Conservation (phyloP, 37 sponge, comb jelly and placozoan genomes). For the Oscarella lobularis region DNA sequence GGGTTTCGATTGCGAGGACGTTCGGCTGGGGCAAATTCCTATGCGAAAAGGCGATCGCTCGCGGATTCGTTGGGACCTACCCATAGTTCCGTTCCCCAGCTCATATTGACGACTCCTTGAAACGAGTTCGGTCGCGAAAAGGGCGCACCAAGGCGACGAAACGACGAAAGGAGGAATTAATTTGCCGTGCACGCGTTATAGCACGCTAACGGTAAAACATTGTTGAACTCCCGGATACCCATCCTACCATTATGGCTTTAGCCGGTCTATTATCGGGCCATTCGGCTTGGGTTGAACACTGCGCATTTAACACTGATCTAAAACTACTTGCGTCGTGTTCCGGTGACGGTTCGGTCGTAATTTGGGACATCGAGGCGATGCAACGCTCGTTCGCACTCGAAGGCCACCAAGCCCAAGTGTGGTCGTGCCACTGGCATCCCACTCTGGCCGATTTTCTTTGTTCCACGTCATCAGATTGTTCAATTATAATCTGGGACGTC, state of each 20-base stretch:
- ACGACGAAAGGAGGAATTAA: too few species aligned
- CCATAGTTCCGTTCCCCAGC: conserved; percentile 63
- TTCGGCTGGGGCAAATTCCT: too few species aligned
- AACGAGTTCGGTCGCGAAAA: too few species aligned
- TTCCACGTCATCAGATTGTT: background rate
- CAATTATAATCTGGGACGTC: background rate
- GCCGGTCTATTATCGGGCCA: background rate
- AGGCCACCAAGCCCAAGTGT: background rate
- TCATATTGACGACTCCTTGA: conserved; percentile 34
- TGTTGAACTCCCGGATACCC: too few species aligned
- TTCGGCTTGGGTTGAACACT: background rate
- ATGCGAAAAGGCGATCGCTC: too few species aligned
- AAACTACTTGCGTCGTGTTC: background rate
- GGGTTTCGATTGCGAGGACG: too few species aligned
- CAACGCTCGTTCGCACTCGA: background rate
- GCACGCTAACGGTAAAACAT: too few species aligned
- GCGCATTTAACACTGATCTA: background rate
- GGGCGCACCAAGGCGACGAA: too few species aligned
- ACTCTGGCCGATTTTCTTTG: background rate
- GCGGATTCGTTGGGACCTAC: too few species aligned
- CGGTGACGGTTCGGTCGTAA: background rate
- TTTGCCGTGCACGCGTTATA: too few species aligned
- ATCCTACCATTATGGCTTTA: too few species aligned
- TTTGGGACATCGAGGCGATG: background rate
- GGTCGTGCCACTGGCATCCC: conserved; percentile 3